Percentiles rank a stretch among this genome's conserved stretches.
phyloP scores from a whole-genome alignment of 2,888 invertebrate genomes.

The Pachliopta kotzebuea region DNA sequence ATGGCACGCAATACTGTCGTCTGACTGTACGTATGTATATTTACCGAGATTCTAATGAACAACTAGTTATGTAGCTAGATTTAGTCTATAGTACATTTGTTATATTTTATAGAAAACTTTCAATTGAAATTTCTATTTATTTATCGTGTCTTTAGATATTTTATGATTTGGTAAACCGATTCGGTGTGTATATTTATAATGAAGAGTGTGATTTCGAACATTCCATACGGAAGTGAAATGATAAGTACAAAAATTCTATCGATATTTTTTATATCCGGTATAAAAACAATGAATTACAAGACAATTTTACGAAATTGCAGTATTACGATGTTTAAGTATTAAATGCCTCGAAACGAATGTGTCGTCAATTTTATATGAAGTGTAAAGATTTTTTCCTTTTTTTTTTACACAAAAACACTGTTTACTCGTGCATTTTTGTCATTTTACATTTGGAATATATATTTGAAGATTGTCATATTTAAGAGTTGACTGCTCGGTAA shows the following conservation, averaged over 20 bases:
- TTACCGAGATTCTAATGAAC: conserved; percentile 63
- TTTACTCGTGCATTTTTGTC: conserved; percentile 61
- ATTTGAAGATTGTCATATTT: conserved; percentile 55
- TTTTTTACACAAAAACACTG: conserved; percentile 36
- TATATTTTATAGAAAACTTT: conserved; percentile 50
- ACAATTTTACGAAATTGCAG: conserved; percentile 65
- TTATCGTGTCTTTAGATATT: conserved; percentile 54
- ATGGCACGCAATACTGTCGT: conserved; percentile 36
- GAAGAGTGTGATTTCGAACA: conserved; percentile 73
- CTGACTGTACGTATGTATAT: conserved; percentile 51
- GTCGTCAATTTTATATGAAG: conserved; percentile 56
- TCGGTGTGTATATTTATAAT: conserved; percentile 63
- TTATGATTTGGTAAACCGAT: conserved; percentile 51
- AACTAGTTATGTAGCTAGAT: conserved; percentile 57
- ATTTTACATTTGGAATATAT: conserved; percentile 65
- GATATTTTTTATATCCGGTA: conserved; percentile 71
- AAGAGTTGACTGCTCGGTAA: conserved; percentile 47
- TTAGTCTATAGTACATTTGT: conserved; percentile 54
- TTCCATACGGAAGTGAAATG: conserved; percentile 74
- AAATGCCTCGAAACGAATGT: conserved; percentile 44
- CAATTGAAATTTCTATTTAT: conserved; percentile 67
- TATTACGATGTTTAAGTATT: conserved; percentile 70
- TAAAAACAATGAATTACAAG: conserved; percentile 52
- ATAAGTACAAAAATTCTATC: conserved; percentile 74
- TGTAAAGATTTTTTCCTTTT: conserved; percentile 44